A percentile compares a stretch with the other conserved stretches of the same genome.
Evolutionary conservation across 2,113 vertebrate species (phyloP).

Genomic region (Anser cygnoides): DNA sequence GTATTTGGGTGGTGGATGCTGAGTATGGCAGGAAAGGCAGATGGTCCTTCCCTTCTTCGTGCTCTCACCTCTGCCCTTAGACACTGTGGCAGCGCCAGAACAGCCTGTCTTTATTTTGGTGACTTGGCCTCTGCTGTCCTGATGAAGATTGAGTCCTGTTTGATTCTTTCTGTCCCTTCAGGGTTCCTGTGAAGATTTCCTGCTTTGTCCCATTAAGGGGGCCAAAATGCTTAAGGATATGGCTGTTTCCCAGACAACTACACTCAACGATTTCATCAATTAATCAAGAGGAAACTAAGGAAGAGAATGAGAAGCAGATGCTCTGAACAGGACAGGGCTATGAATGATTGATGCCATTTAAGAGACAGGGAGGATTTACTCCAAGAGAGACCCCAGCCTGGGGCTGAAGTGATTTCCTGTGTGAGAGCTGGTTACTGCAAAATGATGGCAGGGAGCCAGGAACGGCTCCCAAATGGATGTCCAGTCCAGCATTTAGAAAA

Average conservation of each 20-base stretch:
- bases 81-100: neutral
- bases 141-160: neutral
- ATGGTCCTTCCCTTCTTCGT: neutral
- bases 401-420: constrained; percentile 7
- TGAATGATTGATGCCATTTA: constrained; percentile 41
- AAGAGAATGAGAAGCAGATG: constrained; percentile 57
- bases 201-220: neutral
- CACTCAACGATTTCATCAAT: constrained; percentile 45
- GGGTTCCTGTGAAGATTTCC: constrained; percentile 24
- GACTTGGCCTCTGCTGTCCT: neutral
- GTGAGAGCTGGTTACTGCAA: neutral
- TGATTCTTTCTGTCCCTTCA: neutral
- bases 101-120: neutral
- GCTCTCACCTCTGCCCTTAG: neutral
- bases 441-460: constrained; percentile 13
- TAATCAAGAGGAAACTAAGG: constrained; percentile 44
- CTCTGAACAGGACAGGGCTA: neutral
- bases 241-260: constrained; percentile 11
- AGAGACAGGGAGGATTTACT: neutral
- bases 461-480: neutral
- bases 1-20: neutral
- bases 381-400: constrained; percentile 7
- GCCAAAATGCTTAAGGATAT: constrained; percentile 30
- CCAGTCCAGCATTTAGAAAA: neutral
- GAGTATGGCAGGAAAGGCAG: neutral